Evolutionary conservation across 2,113 vertebrate genomes (phyloP).

Genomic region (Hiodon tergisus): DNA sequence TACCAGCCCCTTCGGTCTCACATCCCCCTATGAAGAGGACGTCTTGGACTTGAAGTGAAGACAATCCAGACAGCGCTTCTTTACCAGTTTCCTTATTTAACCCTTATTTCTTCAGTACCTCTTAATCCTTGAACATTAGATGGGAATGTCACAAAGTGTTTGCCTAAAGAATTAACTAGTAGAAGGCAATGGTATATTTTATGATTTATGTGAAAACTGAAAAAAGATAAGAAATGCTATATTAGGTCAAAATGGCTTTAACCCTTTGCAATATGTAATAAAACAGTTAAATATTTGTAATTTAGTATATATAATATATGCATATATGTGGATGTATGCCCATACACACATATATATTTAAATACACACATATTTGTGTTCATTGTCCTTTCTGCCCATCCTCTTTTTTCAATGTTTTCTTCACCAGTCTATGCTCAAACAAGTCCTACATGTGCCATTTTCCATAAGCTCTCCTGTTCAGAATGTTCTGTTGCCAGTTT

Average conservation of each 20-base stretch:
- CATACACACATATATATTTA: slow-evolving; percentile 36
- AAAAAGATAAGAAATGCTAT: not conserved
- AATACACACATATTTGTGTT: slow-evolving; percentile 42
- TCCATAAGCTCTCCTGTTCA: slow-evolving; percentile 41
- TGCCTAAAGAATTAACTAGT: not conserved
- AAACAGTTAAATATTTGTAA: slow-evolving; percentile 52
- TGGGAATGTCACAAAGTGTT: slow-evolving; percentile 41
- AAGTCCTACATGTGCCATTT: slow-evolving; percentile 62
- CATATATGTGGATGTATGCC: slow-evolving; percentile 52
- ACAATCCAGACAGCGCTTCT: slow-evolving; percentile 54
- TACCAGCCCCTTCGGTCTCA: slow-evolving; percentile 63
- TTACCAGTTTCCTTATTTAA: slow-evolving; percentile 21
- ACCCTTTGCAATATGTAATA: slow-evolving; percentile 55
- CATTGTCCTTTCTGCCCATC: slow-evolving; percentile 24
- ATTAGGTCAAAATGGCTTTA: slow-evolving; percentile 32
- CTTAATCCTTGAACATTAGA: slow-evolving; percentile 21
- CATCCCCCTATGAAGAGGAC: slow-evolving; percentile 82
- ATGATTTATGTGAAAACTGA: not conserved
- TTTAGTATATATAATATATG: slow-evolving; percentile 31
- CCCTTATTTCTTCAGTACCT: slow-evolving; percentile 45
- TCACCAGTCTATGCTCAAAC: slow-evolving; percentile 28
- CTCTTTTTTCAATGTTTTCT: slow-evolving; percentile 17
- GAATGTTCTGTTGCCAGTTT: not conserved
- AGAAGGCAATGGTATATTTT: not conserved
- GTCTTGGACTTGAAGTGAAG: slow-evolving; percentile 89